Evolutionary conservation across 2,113 vertebrate species (phyloP).

Genomic region (Trogon melanurus): DNA sequence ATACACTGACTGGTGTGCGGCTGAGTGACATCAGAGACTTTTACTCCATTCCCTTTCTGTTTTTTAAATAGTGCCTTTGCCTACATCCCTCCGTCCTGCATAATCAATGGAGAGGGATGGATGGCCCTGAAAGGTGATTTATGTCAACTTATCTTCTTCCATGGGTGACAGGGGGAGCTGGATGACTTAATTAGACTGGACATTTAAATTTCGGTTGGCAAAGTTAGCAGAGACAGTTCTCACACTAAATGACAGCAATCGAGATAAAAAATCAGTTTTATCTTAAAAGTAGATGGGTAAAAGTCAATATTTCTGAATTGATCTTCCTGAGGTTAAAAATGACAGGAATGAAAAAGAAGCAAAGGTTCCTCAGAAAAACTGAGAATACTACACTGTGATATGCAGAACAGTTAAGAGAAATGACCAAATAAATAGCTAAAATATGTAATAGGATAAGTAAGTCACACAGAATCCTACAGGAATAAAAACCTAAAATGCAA

Average conservation of each 20-base stretch:
- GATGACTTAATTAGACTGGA: constrained; percentile 22
- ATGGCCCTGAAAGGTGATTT: not conserved
- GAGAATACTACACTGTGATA: not conserved
- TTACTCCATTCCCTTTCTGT: not conserved
- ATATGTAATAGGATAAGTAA: not conserved
- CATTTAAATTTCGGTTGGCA: not conserved
- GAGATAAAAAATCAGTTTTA: constrained; percentile 26
- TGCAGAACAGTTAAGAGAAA: not conserved
- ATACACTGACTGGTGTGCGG: not conserved
- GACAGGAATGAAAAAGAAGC: not conserved
- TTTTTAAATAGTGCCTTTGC: not conserved
- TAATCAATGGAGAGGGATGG: not conserved
- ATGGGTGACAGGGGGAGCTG: not conserved
- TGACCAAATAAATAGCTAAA: not conserved
- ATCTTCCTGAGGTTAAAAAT: constrained; percentile 35
- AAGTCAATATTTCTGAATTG: constrained; percentile 11
- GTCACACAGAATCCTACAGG: not conserved
- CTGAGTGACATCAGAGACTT: not conserved
- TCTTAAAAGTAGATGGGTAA: not conserved
- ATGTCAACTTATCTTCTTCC: constrained; percentile 2
- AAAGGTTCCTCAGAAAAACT: not conserved
- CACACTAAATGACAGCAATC: not conserved
- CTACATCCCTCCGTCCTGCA: not conserved
- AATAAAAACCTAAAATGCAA: not conserved
- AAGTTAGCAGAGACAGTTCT: not conserved